Evolutionary conservation across 2,797 vertebrate species (phyloP).

Genomic region (Pristis pectinata): DNA sequence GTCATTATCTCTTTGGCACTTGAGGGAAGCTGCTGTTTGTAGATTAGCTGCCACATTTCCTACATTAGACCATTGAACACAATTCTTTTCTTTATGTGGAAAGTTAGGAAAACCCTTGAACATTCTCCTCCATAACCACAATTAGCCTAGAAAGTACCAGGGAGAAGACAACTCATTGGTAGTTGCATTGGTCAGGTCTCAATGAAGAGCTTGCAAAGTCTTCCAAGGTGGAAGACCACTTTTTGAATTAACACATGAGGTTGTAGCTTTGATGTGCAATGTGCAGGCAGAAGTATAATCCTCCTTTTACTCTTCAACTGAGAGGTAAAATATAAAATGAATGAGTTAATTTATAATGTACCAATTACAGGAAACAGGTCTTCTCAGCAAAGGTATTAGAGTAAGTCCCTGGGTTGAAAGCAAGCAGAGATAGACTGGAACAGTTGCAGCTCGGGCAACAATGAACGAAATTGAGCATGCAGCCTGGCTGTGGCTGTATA

Average conservation of each 20-base stretch:
- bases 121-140: background rate
- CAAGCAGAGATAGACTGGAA: background rate
- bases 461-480: background rate
- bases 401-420: background rate
- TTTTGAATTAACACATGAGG: background rate
- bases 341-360: background rate
- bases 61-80: background rate
- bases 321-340: background rate
- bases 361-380: background rate
- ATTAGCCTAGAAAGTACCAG: background rate
- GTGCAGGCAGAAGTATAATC: background rate
- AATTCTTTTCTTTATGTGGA: too few relatives aligned
- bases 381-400: background rate
- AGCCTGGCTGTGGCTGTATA: background rate
- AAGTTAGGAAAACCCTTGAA: background rate
- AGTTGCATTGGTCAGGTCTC: background rate
- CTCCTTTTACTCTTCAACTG: too few relatives aligned
- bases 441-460: background rate
- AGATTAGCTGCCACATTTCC: background rate
- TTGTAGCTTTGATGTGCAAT: background rate
- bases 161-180: background rate
- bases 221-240: background rate
- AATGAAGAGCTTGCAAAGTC: background rate
- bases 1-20: background rate
- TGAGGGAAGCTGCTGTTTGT: background rate